These are phyloP conservation scores for Drosophila arawakana DNA, from an alignment of 1,140 invertebrate species.

Conservation along the genomic window DNA sequence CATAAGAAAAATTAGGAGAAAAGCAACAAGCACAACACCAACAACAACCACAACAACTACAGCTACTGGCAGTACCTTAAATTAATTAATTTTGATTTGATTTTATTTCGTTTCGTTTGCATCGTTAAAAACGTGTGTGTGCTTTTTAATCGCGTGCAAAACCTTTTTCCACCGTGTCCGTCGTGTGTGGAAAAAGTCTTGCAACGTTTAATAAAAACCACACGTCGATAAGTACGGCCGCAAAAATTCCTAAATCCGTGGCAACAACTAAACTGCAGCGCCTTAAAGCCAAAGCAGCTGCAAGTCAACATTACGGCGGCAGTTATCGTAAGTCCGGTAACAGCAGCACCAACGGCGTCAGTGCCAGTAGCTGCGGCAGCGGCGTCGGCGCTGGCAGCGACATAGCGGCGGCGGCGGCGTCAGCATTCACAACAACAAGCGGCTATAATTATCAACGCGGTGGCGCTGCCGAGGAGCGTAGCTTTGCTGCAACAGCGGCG, in stretches of 20 bases:
- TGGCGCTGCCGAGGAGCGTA: conserved; percentile 75
- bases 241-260: conserved; percentile 81
- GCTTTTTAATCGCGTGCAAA: conserved; percentile 62
- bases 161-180: conserved; percentile 55
- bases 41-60: not conserved
- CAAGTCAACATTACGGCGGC: conserved; percentile 74
- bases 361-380: conserved; percentile 17
- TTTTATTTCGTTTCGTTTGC: conserved; percentile 58
- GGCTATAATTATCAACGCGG: conserved; percentile 73
- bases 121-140: conserved; percentile 62
- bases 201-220: conserved; percentile 59
- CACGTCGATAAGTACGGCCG: conserved; percentile 69
- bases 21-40: conserved; percentile 4
- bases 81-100: conserved; percentile 47
- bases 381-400: conserved; percentile 38
- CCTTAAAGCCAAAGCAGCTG: conserved; percentile 83
- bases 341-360: conserved; percentile 27
- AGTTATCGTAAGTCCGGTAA: conserved; percentile 66
- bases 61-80: conserved; percentile 28
- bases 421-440: conserved; percentile 50
- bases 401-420: conserved; percentile 1
- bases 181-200: conserved; percentile 58
- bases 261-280: conserved; percentile 79
- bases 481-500: conserved; percentile 73
- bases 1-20: not conserved